Evolutionary conservation across 2,113 vertebrate genomes (phyloP).

Genomic region (Axis porcinus): DNA sequence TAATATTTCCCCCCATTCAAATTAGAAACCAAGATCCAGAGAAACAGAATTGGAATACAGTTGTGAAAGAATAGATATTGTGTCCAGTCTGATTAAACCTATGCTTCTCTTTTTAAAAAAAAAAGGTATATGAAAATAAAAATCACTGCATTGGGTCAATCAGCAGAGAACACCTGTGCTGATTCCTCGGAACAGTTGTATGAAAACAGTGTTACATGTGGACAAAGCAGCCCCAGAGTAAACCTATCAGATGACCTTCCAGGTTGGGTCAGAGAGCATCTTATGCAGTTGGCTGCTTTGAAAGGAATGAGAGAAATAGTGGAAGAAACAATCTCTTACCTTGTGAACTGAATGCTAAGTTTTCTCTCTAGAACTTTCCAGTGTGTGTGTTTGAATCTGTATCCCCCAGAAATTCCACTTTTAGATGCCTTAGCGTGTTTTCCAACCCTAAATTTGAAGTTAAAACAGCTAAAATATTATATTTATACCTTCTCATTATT

Average conservation of each 20-base stretch:
- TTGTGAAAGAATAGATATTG: background rate
- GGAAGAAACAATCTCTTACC: background rate
- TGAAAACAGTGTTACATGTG: background rate
- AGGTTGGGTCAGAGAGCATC: background rate
- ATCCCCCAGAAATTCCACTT: background rate
- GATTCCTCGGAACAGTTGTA: background rate
- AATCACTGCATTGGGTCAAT: background rate
- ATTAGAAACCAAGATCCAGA: background rate
- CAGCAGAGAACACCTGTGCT: background rate
- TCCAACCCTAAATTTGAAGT: slow-evolving; percentile 4
- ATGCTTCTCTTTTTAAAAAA: background rate
- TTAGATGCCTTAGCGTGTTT: background rate
- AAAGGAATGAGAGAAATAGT: background rate
- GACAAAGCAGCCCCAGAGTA: background rate
- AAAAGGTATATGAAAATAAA: background rate
- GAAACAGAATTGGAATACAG: background rate
- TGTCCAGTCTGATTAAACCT: background rate
- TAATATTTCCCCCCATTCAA: background rate
- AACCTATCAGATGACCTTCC: background rate
- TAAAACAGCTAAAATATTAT: slow-evolving; percentile 27
- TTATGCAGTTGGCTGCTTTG: background rate
- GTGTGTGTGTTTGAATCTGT: background rate
- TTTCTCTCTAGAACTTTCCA: background rate
- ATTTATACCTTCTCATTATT: slow-evolving; percentile 52
- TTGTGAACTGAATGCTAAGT: background rate